A percentile compares a stretch with the other conserved stretches of the same genome.
phyloP scores from a whole-genome alignment of 23 tunicate species.

The Aplidium turbinatum region DNA sequence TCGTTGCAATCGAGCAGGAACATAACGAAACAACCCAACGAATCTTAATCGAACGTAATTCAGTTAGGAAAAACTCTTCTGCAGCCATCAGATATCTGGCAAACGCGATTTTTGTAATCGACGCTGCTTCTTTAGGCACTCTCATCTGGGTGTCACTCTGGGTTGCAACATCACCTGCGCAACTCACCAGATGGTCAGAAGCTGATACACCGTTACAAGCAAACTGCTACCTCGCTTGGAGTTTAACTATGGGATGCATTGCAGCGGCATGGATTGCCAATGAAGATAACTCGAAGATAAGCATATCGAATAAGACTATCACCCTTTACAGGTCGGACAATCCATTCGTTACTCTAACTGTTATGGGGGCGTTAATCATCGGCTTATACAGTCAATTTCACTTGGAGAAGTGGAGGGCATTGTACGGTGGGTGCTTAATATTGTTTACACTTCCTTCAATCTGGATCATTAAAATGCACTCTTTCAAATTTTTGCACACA shows the following conservation, averaged over 20 bases:
- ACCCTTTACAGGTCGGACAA: too few relatives aligned
- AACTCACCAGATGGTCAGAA: slow-evolving; percentile 13
- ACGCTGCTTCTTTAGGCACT: background rate
- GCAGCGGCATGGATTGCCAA: background rate
- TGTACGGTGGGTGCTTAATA: too few relatives aligned
- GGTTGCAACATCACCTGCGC: slow-evolving; percentile 7
- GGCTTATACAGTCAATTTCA: too few relatives aligned
- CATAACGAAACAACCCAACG: background rate
- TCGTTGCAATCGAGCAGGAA: background rate
- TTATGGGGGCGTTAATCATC: too few relatives aligned
- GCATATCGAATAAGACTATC: too few relatives aligned
- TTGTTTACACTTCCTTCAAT: too few relatives aligned
- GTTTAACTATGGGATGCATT: slow-evolving; percentile 3
- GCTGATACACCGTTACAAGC: background rate
- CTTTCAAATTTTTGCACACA: too few relatives aligned
- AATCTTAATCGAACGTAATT: background rate
- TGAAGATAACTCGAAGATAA: too few relatives aligned
- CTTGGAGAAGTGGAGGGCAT: too few relatives aligned
- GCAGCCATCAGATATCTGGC: background rate
- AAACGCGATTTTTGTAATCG: background rate
- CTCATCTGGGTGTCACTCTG: slow-evolving; percentile 10
- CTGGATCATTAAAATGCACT: too few relatives aligned
- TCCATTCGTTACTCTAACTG: too few relatives aligned
- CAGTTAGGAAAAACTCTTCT: background rate
- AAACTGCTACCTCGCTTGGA: slow-evolving; percentile 8